phyloP scores from a whole-genome alignment of 1,140 invertebrate species.

The Nixonia krombeini region DNA sequence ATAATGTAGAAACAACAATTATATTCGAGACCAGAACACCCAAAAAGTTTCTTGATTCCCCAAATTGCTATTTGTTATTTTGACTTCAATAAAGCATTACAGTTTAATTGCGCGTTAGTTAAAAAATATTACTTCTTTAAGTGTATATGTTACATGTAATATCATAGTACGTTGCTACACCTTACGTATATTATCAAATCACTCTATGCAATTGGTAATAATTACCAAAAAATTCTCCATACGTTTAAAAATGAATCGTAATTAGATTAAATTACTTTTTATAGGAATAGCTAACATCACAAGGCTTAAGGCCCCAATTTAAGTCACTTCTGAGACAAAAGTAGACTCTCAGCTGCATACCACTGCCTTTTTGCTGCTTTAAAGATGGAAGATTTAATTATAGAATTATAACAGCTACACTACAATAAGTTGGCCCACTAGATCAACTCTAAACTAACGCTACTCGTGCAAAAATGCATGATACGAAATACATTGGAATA shows the following conservation, averaged over 20 bases:
- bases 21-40: too few relatives aligned
- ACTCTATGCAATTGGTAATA: not conserved
- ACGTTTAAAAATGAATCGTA: not conserved
- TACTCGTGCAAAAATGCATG: not conserved
- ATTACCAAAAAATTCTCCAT: slow-evolving; percentile 3
- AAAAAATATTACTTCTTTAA: not conserved
- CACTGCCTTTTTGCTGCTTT: not conserved
- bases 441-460: not conserved
- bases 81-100: not conserved
- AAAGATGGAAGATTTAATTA: not conserved
- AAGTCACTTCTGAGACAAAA: slow-evolving; percentile 10
- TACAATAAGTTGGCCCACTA: slow-evolving; percentile 16
- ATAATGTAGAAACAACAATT: too few relatives aligned
- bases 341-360: not conserved
- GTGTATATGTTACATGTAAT: not conserved
- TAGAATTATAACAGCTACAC: not conserved
- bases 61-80: not conserved
- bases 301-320: slow-evolving; percentile 16
- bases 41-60: too few relatives aligned
- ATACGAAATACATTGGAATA: not conserved
- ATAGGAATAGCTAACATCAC: slow-evolving; percentile 10
- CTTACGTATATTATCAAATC: not conserved
- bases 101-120: not conserved
- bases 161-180: too few relatives aligned
- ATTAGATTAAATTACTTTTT: not conserved